Percentiles rank a stretch among this genome's conserved stretches.
Conservation (phyloP, 1,140 invertebrate species). For the Vanessa atalanta region DNA sequence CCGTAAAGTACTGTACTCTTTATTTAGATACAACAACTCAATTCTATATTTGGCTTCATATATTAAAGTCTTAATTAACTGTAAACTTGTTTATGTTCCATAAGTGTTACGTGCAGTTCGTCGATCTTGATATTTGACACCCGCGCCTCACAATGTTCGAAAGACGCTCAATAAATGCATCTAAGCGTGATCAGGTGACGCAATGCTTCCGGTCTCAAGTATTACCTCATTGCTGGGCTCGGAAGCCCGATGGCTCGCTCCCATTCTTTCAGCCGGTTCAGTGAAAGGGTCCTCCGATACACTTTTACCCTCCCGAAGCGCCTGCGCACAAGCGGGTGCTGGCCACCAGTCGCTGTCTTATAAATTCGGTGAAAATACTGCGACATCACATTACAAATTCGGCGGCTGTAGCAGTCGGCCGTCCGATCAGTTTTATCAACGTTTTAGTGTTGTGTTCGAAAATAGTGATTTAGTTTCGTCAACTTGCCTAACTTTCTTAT, state of each 20-base stretch:
- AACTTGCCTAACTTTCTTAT: conserved; percentile 60
- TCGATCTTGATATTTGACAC: conserved; percentile 11
- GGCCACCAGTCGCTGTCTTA: conserved; percentile 62
- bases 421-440: conserved; percentile 59
- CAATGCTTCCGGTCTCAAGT: conserved; percentile 66
- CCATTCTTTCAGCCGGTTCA: conserved; percentile 74
- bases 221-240: conserved; percentile 74
- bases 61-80: background rate
- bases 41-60: background rate
- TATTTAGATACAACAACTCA: background rate
- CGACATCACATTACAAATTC: conserved; percentile 77
- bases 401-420: conserved; percentile 69
- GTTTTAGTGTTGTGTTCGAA: conserved; percentile 54
- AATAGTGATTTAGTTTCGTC: conserved; percentile 72
- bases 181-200: conserved; percentile 65
- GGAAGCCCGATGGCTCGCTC: conserved; percentile 70
- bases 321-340: conserved; percentile 53
- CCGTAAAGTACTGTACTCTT: background rate
- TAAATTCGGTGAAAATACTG: conserved; percentile 76
- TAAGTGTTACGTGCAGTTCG: conserved; percentile 5
- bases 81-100: conserved; percentile 2
- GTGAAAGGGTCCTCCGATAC: conserved; percentile 78
- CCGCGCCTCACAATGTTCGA: conserved; percentile 31
- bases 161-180: conserved; percentile 58
- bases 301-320: conserved; percentile 73